Percentiles rank a stretch among this genome's conserved stretches.
Evolutionary conservation across 2,888 invertebrate genomes (phyloP).

Genomic region (Pheosia tremula): DNA sequence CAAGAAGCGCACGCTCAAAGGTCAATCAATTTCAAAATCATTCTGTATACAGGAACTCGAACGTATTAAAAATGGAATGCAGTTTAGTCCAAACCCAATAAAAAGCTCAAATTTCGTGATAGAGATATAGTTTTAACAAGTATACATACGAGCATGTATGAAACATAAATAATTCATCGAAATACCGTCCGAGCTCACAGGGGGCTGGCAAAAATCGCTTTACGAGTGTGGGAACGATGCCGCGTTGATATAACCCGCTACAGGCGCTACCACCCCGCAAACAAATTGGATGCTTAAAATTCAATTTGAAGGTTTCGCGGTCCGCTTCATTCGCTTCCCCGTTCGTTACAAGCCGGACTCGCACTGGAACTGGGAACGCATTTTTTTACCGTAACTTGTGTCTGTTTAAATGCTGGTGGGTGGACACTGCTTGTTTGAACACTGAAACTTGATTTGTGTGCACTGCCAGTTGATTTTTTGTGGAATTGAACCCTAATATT

Average conservation of each 20-base stretch:
- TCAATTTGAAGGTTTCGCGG: conserved; percentile 84
- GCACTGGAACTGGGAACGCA: conserved; percentile 70
- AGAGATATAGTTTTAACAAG: conserved; percentile 22
- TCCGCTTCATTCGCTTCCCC: conserved; percentile 77
- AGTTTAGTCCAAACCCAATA: conserved; percentile 8
- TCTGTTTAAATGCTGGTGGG: conserved; percentile 57
- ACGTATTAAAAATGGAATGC: conserved; percentile 2
- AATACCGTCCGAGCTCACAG: conserved; percentile 58
- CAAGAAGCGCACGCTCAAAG: no score
- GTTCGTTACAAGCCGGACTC: conserved; percentile 75
- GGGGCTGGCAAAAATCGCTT: conserved; percentile 72
- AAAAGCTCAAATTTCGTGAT: conserved; percentile 19
- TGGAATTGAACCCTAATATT: neutral
- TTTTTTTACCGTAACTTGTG: conserved; percentile 70
- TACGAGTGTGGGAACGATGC: conserved; percentile 67
- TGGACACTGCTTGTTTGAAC: conserved; percentile 39
- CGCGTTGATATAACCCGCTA: conserved; percentile 57
- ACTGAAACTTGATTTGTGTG: conserved; percentile 28
- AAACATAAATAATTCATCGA: conserved; percentile 67
- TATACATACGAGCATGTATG: conserved; percentile 29
- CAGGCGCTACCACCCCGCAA: conserved; percentile 68
- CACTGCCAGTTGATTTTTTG: conserved; percentile 34
- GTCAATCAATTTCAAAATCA: no score
- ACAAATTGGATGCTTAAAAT: conserved; percentile 85
- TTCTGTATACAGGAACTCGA: neutral